Evolutionary conservation across 2,888 invertebrate species (phyloP).

Genomic region (Odontothrips loti): DNA sequence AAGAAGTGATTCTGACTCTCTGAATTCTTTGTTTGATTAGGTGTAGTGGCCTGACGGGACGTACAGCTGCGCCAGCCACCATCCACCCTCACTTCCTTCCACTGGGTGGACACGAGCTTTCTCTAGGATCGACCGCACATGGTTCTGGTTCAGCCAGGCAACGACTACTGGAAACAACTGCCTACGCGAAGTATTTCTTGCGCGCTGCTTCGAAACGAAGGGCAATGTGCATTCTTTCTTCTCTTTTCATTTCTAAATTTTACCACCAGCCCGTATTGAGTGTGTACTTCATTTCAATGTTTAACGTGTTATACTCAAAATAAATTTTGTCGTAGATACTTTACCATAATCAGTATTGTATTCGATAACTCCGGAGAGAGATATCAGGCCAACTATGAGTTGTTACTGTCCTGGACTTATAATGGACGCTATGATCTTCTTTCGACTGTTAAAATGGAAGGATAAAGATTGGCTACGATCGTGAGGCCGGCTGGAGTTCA

Average conservation of each 20-base stretch:
- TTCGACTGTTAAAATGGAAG: background rate
- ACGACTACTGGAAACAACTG: background rate
- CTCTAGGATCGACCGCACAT: background rate
- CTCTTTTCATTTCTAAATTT: background rate
- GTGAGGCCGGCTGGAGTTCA: background rate
- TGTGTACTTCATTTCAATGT: constrained; percentile 10
- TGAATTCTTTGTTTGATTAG: no score
- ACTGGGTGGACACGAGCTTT: constrained; percentile 2
- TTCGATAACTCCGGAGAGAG: constrained; percentile 11
- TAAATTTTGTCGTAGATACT: constrained; percentile 8
- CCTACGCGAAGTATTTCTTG: background rate
- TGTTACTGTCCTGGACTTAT: background rate
- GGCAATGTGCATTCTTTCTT: background rate
- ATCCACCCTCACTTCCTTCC: background rate
- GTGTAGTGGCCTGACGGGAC: background rate
- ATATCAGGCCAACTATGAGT: constrained; percentile 10
- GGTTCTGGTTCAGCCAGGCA: background rate
- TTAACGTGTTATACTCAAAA: background rate
- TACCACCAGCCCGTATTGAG: background rate
- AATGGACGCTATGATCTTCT: background rate
- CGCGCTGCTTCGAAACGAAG: background rate
- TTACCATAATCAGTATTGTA: constrained; percentile 22
- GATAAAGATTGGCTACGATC: background rate
- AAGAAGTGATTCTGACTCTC: no score
- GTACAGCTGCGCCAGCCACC: background rate